Conservation (phyloP, 2,797 vertebrate genomes). For the Babyrousa celebensis region DNA sequence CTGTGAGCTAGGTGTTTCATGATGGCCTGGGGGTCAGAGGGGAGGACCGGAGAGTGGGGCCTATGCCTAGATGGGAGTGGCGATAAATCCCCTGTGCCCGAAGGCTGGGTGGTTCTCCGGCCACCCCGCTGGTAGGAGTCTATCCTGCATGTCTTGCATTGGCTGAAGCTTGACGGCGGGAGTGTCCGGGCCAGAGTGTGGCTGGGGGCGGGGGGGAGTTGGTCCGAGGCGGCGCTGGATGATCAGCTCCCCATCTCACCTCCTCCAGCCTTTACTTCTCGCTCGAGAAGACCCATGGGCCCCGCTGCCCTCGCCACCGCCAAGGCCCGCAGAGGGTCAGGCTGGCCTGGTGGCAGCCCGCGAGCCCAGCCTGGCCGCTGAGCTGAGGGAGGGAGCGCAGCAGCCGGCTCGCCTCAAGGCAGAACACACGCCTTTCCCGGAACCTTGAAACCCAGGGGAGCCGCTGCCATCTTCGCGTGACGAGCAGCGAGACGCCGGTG, state of each 20-base stretch:
- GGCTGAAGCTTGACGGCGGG: constrained; percentile 52
- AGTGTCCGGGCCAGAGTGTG: not conserved
- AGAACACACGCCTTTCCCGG: constrained; percentile 85
- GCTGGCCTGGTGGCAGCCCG: not conserved
- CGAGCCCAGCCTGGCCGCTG: not conserved
- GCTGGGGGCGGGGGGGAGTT: not conserved
- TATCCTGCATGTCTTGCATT: not conserved
- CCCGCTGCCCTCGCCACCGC: not conserved
- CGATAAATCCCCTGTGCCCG: not conserved
- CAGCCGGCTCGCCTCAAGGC: constrained; percentile 73
- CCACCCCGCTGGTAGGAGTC: constrained; percentile 77
- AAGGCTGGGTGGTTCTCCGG: constrained; percentile 67
- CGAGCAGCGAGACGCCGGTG: constrained; percentile 84
- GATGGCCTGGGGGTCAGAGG: not conserved
- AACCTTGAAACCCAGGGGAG: constrained; percentile 86
- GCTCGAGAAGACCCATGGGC: not conserved
- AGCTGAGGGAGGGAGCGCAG: constrained; percentile 65
- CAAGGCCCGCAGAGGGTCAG: not conserved
- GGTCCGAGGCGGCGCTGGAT: not conserved
- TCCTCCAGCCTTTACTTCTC: not conserved
- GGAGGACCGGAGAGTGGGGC: not conserved
- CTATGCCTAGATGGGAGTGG: not conserved
- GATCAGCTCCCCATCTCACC: not conserved
- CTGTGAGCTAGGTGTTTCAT: not conserved
- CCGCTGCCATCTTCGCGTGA: constrained; percentile 86